phyloP scores from a whole-genome alignment of 1,140 invertebrate species.

The Phymastichus coffea region DNA sequence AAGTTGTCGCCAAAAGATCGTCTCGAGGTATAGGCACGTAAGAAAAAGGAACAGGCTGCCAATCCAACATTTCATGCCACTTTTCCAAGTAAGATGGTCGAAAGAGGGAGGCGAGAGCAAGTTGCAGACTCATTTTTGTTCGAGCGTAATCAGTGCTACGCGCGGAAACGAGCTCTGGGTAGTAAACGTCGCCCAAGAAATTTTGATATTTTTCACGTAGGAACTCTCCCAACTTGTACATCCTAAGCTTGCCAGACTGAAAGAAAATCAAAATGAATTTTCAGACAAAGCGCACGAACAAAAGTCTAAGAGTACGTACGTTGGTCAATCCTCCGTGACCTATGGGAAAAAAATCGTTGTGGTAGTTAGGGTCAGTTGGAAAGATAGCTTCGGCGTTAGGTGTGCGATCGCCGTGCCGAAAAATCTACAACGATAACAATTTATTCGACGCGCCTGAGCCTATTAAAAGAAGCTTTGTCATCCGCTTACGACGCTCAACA shows the following conservation, averaged over 20 bases:
- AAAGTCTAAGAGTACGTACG: no score
- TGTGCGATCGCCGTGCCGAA: constrained; percentile 37
- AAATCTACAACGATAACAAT: constrained; percentile 30
- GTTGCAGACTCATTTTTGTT: constrained; percentile 60
- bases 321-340: constrained; percentile 39
- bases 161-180: constrained; percentile 48
- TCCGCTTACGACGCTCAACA: no score
- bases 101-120: constrained; percentile 57
- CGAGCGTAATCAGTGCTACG: constrained; percentile 57
- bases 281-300: no score
- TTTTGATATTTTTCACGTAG: constrained; percentile 48
- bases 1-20: constrained; percentile 23
- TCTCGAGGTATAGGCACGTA: constrained; percentile 28
- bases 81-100: constrained; percentile 30
- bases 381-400: constrained; percentile 28
- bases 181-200: constrained; percentile 49
- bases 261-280: no score
- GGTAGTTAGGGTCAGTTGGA: constrained; percentile 36
- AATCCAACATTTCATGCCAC: constrained; percentile 35
- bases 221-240: constrained; percentile 49
- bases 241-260: constrained; percentile 54
- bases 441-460: no score
- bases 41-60: constrained; percentile 38
- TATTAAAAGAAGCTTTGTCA: no score
- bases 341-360: constrained; percentile 35